Base-by-base conservation (phyloP, 2,113 vertebrate species). In the Spermophilus dauricus region DNA sequence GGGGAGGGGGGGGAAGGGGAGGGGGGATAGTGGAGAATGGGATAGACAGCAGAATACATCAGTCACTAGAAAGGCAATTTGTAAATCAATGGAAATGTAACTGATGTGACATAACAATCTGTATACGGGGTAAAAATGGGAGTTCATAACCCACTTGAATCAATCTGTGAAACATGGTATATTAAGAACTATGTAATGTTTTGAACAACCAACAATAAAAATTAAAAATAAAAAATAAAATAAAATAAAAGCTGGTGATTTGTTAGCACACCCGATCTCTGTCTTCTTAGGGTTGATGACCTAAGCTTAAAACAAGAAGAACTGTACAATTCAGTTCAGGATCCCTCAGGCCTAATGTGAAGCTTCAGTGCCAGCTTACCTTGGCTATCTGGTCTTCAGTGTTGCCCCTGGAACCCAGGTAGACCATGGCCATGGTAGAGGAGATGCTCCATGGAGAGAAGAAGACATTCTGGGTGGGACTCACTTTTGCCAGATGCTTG, bases 371-470 rank as follows among this genome's bases (percentile, higher is more conserved):
- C 81, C 93, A 42, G 97, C 98, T 98, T 42, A 99, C 99, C 98
- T 99, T 97, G 90, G 98, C 98, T 98, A 99, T 99, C 98, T 99
- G 99, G 70, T 98, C 95, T 24, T 99, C 99, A 0, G 99, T 99
- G 93, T 98, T 95, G 30, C 99, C 99, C 98, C 95, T 98, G 3
- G 99, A 99, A 5, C 99, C 99, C 78, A 99, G 97, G 97, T 99
- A 99, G 90, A 99, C 98, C 98, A 99, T 98, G 26, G 99, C 99
- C 97, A 99, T 86, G 6, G 99, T 98, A 11, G 99, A 99, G 4
- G 99, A 99, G 98, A 99, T 98, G 97, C 99, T 99, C 91, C 99
- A 98, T 0, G 99, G 99, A 2, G 99, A 99, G 53, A 99, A 51
- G 45, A 99, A 99, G 96, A 99, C 90, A 93, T 99, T 99, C 5